These are phyloP conservation scores for Hylomyscus alleni DNA, from an alignment of 2,797 vertebrate genomes.

Conservation along the genomic window DNA sequence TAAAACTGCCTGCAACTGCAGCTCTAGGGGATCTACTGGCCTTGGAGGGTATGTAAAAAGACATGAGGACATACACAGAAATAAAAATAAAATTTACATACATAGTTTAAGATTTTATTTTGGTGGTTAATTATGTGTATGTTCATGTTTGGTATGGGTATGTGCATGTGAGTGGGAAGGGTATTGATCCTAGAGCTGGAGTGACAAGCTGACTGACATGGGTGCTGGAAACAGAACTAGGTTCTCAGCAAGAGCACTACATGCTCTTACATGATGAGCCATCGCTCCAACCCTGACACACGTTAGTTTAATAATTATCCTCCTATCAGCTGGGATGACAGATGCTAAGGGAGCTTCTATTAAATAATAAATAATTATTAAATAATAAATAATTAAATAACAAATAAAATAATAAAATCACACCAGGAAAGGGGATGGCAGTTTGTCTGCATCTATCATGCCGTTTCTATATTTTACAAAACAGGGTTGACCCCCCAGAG, in stretches of 20 bases:
- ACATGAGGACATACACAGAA: not conserved
- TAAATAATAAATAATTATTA: too few species aligned
- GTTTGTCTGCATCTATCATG: not conserved
- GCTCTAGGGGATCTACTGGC: not conserved
- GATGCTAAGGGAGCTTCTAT: constrained; percentile 50
- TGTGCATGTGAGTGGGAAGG: not conserved
- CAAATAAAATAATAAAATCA: not conserved
- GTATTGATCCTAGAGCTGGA: not conserved
- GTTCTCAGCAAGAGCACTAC: not conserved
- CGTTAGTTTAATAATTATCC: constrained; percentile 52
- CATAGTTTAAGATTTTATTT: not conserved
- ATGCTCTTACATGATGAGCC: not conserved
- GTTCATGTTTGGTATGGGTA: not conserved
- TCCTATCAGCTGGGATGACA: constrained; percentile 61
- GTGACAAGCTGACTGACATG: not conserved
- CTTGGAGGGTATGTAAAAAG: not conserved
- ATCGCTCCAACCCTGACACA: not conserved
- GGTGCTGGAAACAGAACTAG: not conserved
- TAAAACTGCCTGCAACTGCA: not conserved
- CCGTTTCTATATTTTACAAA: not conserved
- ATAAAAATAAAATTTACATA: not conserved
- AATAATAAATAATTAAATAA: too few species aligned
- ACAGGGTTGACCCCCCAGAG: not conserved
- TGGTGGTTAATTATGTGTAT: not conserved
- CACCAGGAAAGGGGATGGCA: not conserved